Base-by-base conservation (phyloP, 2,797 vertebrate species). In the Anableps anableps region DNA sequence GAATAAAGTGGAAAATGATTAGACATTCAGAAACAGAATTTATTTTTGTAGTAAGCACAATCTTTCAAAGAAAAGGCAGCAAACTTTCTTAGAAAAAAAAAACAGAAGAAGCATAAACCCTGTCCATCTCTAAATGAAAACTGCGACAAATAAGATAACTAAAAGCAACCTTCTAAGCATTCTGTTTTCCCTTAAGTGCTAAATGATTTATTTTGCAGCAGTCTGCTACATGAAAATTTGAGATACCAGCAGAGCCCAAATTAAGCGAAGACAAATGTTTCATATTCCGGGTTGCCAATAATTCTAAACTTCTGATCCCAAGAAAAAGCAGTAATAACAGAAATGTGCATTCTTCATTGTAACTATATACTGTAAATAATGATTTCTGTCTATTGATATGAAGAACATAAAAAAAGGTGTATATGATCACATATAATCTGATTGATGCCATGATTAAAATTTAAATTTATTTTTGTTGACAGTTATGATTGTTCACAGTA, bases 131-230 rank as follows among this genome's bases (percentile, higher is more conserved):
- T 64, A 58, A 72, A 64, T 43, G 11, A 75, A 80, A 76, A 77
- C 70, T 50, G 73, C 62, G 14, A 71, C 73, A 80, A 84, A 72
- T 38, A 17, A 78, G 7, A 76, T 72, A 86, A 75, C 17, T 64
- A 81, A 66, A 58, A 2, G 41, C 10, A 77, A 72, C 13, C 79
- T 78, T 79, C 16, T 47, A 26, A 81, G 68, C 74, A 78, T 26
- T 31, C 41, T n/a, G 26, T 19, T 47, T 23, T 64, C 60, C 38
- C 16, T 77, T 79, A 53, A 21, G 47, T 64, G 71, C 76, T 80
- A 53, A 83, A 88, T 74, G 17, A 86, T 80, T 88, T 3, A 85
- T 82, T 80, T 66, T 45, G 38, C 21, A 75, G 72, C 77, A 86
- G 74, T 74, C 75, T 47, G 19, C 55, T 71, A 68, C 74, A 70